phyloP scores from a whole-genome alignment of 2,888 invertebrate species.

The Uloborus plumipes region DNA sequence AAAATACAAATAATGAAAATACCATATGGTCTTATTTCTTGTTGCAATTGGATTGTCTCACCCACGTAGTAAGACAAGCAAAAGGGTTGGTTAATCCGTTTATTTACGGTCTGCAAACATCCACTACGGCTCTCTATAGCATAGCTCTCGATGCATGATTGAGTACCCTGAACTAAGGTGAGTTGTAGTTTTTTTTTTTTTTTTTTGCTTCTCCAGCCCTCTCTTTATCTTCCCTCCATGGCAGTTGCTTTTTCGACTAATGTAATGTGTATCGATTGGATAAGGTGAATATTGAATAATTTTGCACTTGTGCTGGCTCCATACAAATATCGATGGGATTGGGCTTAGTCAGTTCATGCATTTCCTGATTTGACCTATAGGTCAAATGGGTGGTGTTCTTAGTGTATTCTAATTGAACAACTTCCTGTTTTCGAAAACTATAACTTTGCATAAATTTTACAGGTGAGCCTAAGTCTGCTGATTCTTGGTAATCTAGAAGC shows the following conservation, averaged over 20 bases:
- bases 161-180: conserved; percentile 39
- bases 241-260: not conserved
- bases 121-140: conserved; percentile 27
- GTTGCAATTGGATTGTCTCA: conserved; percentile 52
- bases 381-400: too few species aligned
- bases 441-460: too few species aligned
- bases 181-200: conserved; percentile 10
- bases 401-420: too few species aligned
- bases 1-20: conserved; percentile 33
- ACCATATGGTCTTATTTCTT: conserved; percentile 21
- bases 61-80: conserved; percentile 34
- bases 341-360: conserved; percentile 20
- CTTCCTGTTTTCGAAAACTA: too few species aligned
- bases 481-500: too few species aligned
- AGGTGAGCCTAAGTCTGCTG: too few species aligned
- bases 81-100: conserved; percentile 50
- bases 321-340: conserved; percentile 5
- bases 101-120: conserved; percentile 51
- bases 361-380: too few species aligned
- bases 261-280: conserved; percentile 27
- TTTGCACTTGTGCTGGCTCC: conserved; percentile 23
- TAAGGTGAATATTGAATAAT: conserved; percentile 39
- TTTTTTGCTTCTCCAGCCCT: not conserved
- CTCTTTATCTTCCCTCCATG: not conserved
- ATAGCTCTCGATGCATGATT: conserved; percentile 37